phyloP scores from a whole-genome alignment of 2,888 invertebrate species.

The Lepidonotus clava region DNA sequence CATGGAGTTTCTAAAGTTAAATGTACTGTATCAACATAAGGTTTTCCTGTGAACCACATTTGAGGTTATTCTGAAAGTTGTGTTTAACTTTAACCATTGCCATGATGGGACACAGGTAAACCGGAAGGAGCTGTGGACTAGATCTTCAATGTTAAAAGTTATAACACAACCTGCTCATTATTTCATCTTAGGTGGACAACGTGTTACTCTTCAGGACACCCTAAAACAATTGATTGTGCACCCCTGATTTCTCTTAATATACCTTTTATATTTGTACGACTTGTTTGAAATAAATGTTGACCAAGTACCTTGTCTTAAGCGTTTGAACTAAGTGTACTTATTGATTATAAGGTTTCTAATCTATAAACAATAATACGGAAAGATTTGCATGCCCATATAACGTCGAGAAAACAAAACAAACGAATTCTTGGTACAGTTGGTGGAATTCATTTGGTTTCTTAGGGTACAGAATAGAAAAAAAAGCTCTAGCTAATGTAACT shows the following conservation, averaged over 20 bases:
- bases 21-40: background rate
- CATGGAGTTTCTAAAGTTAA: background rate
- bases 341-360: no score
- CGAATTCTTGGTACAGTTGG: no score
- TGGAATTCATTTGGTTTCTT: no score
- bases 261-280: background rate
- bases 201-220: no score
- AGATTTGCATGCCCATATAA: no score
- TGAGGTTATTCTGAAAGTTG: background rate
- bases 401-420: no score
- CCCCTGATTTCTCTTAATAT: constrained; percentile 2
- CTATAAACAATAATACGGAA: no score
- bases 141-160: background rate
- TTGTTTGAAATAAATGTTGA: no score
- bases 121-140: background rate
- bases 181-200: background rate
- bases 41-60: background rate
- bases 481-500: no score
- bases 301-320: no score
- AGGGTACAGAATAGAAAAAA: no score
- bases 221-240: background rate
- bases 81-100: background rate
- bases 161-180: background rate
- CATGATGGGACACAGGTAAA: constrained; percentile 29
- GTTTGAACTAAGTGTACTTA: no score